phyloP scores from a whole-genome alignment of 2,888 invertebrate genomes.

The Ornithoptera alexandrae region DNA sequence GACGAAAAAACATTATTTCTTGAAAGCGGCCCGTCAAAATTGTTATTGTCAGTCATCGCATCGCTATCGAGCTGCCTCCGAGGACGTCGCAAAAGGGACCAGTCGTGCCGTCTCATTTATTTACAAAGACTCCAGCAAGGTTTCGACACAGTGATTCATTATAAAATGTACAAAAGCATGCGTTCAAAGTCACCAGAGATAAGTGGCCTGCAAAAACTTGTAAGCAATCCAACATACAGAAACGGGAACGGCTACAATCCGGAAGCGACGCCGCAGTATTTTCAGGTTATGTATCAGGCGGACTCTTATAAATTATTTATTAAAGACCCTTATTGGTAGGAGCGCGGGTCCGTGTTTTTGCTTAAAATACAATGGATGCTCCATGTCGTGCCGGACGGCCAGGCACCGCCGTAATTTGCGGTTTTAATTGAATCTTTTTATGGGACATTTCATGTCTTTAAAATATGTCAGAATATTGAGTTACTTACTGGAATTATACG shows the following conservation, averaged over 20 bases:
- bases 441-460: constrained; percentile 35
- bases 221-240: constrained; percentile 44
- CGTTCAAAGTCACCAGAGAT: constrained; percentile 45
- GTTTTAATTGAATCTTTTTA: constrained; percentile 43
- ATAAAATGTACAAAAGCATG: constrained; percentile 47
- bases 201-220: constrained; percentile 42
- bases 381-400: constrained; percentile 36
- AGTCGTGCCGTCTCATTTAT: constrained; percentile 41
- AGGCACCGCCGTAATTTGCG: constrained; percentile 38
- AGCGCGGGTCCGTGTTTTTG: constrained; percentile 42
- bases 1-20: constrained; percentile 31
- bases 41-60: constrained; percentile 43
- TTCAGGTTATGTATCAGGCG: constrained; percentile 58
- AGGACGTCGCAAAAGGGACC: constrained; percentile 42
- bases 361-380: constrained; percentile 44
- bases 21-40: constrained; percentile 38
- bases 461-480: constrained; percentile 17
- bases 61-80: constrained; percentile 41
- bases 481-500: constrained; percentile 2
- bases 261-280: constrained; percentile 62
- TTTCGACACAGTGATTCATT: constrained; percentile 41
- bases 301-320: constrained; percentile 49
- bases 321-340: constrained; percentile 42
- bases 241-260: constrained; percentile 53
- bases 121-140: constrained; percentile 38